Base-by-base conservation (phyloP, 2,113 vertebrate genomes). In the Spea bombifrons region DNA sequence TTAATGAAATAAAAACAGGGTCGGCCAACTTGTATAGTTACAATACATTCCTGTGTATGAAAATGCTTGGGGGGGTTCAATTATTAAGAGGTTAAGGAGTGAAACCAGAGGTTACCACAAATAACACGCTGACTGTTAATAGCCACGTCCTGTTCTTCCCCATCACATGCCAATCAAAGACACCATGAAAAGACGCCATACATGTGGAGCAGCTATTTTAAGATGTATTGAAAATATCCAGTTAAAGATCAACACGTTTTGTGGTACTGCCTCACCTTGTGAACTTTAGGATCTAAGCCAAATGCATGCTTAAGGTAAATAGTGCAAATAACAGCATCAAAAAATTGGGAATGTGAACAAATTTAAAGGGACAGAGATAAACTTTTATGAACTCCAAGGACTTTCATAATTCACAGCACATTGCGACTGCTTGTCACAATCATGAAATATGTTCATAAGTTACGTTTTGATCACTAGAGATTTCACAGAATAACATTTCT, bases 141-240 rank as follows among this genome's bases (percentile, higher is more conserved):
- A 57, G 66, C 59, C 75, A 61, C 66, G 66, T 76, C 66, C 12
- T 5, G 8, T 75, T 45, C 12, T 49, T 3, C 48, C 45, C 66
- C 53, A 57, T 66, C 43, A 17, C 7, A 77, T 13, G 66, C 66
- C 66, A 77, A 69, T 70, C 75, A 77, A n/a, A 49, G 3, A 52
- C 12, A 16, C 10, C 65, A 8, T 77, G 15, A 77, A 77, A 70
- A 77, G 66, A 61, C 48, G 75, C 75, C 61, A 43, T 55, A 70
- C 75, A 70, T 70, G 70, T 3, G 45, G 10, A 76, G n/a, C 66
- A 77, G 55, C 66, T 77, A 53, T 66, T 59, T 5, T 43, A 61
- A 43, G 66, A 48, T 46, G 68, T 49, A 70, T 16, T 30, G 66
- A 77, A 69, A 67, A 77, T 53, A 61, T 55, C 67, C 55, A 77